Base-by-base conservation (phyloP, 92 coral and sea anemone species). In the Metridium senile region DNA sequence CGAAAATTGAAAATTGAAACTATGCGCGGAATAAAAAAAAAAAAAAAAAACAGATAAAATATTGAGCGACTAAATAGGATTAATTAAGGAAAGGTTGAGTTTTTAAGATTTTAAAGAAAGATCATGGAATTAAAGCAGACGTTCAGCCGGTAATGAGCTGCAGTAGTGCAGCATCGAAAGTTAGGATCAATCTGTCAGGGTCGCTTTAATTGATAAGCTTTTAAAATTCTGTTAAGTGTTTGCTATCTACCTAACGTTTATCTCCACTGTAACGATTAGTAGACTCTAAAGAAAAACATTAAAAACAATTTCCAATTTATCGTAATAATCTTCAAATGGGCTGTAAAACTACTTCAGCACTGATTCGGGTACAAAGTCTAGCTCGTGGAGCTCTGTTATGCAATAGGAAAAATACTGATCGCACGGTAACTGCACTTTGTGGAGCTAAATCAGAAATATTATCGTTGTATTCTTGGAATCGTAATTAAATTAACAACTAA, bases 171-270 rank as follows among this genome's bases (percentile, higher is more conserved):
- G 6, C 6, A 39, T 4, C 8, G 8, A 39, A 39, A 16, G 17
- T 6, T 25, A 29, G 39, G 52, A 72, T 72, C 33, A 72, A 72
- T 72, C 59, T 72, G 76, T 56, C 76, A 56, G 33, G n/a, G n/a
- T 7, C 28, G 19, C 52, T 18, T 46, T n/a, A n/a, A n/a, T 6
- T 58, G 76, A 56, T 72, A 72, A 72, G 76, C 59, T 59, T 54
- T 54, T 52, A 17, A 58, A 31, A 32, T 45, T 33, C 76, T 64
- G 61, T 9, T 72, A 72, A 72, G 66, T 72, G 76, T 72, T 72
- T 72, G 76, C 51, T 45, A 53, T 72, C 26, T 72, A 72, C 52
- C 76, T 72, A 72, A 72, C 28, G 53, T 70, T 43, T 70, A 70
- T 28, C 75, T 70, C 35, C 33, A 52, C 76, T 53, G 66, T 22